These are phyloP conservation scores for Tetheella fluctuosa DNA, from an alignment of 2,888 invertebrate genomes.

Conservation along the genomic window DNA sequence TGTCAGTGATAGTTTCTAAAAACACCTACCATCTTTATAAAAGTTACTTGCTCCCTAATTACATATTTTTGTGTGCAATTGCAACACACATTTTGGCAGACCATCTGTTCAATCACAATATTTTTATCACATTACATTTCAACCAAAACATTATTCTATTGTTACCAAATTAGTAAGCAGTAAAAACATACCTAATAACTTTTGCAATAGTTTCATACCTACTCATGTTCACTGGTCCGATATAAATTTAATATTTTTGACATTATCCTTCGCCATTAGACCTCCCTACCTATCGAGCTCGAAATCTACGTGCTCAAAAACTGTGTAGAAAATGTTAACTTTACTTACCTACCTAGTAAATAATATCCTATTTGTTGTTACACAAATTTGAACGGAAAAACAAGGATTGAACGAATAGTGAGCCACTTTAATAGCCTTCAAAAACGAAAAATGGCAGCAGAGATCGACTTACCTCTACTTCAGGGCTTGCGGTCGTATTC, in stretches of 20 bases:
- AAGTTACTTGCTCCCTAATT: too few species aligned
- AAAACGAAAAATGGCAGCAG: slow-evolving; percentile 61
- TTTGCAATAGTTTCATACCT: slow-evolving; percentile 30
- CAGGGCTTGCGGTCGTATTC: slow-evolving; percentile 60
- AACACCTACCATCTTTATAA: too few species aligned
- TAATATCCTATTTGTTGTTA: neutral
- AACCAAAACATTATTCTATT: neutral
- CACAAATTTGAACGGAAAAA: slow-evolving; percentile 17
- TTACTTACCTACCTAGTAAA: neutral
- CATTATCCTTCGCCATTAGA: slow-evolving; percentile 65
- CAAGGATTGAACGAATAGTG: slow-evolving; percentile 33
- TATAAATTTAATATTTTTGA: slow-evolving; percentile 54
- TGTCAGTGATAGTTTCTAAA: too few species aligned
- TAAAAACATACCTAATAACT: slow-evolving; percentile 21
- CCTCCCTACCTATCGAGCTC: slow-evolving; percentile 48
- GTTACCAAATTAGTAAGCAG: neutral
- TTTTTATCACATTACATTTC: neutral
- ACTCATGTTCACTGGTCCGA: slow-evolving; percentile 33
- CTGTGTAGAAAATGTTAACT: neutral
- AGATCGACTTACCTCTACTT: slow-evolving; percentile 77
- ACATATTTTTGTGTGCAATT: neutral
- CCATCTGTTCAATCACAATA: neutral
- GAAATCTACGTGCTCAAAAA: slow-evolving; percentile 18
- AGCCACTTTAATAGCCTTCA: slow-evolving; percentile 36
- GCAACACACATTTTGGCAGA: neutral